Conservation (phyloP, 2,797 vertebrate genomes). For the Nyctibius grandis region DNA sequence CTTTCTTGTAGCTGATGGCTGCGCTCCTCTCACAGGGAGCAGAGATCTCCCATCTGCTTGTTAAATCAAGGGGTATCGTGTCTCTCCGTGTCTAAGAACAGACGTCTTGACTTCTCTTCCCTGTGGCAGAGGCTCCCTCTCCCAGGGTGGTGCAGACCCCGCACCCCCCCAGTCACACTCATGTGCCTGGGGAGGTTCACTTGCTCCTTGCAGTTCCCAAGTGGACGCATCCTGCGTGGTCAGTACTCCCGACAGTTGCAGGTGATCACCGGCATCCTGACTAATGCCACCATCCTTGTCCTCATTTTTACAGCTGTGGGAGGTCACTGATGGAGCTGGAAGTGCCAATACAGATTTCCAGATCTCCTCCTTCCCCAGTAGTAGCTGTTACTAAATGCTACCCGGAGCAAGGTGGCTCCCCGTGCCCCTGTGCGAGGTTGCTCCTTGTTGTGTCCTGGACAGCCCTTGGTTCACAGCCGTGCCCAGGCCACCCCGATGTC, state of each 20-base stretch:
- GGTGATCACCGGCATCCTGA: not conserved
- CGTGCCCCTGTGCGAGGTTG: accelerated
- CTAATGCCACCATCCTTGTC: not conserved
- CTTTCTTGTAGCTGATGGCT: accelerated
- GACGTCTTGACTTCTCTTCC: not conserved
- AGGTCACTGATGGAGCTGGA: not conserved
- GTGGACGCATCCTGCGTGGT: too few species aligned
- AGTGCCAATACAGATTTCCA: not conserved
- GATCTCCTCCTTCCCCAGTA: not conserved
- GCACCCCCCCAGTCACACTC: accelerated
- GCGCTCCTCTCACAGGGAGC: not conserved
- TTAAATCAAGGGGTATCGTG: not conserved
- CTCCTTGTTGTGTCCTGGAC: not conserved
- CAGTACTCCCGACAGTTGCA: not conserved
- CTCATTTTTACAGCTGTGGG: accelerated
- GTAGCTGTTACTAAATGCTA: not conserved
- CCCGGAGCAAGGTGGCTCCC: not conserved
- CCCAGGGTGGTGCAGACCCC: not conserved
- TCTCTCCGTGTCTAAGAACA: not conserved
- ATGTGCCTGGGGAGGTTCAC: accelerated
- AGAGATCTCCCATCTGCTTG: accelerated
- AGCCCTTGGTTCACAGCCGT: accelerated
- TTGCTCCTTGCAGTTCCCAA: not conserved
- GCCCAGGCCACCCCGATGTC: not conserved
- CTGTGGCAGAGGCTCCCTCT: not conserved